Base-by-base conservation (phyloP, 2,888 invertebrate genomes). In the Amiota minor region DNA sequence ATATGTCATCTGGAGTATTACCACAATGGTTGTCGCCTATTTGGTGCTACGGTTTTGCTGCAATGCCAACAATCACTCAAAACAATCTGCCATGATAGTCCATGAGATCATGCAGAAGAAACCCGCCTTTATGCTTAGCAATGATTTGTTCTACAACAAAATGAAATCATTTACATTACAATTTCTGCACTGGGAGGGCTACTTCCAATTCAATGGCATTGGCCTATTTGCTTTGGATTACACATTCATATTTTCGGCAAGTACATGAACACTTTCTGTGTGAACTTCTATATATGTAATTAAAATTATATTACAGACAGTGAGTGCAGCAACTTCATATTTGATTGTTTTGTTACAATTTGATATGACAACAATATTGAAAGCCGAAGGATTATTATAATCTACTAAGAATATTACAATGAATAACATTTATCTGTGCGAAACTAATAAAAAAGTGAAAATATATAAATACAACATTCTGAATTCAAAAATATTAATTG, bases 31-130 rank as follows among this genome's bases (percentile, higher is more conserved):
- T 65, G 87, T 88, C 11, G 88, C 86, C 46, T 90, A 88, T 74
- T 80, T 87, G 46, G 86, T 89, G 45, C 74, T 90, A 53, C 82
- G 89, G 1, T 73, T 88, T 1, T 90, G 89, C 67, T 89, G 88
- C 75, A 87, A 86, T 75, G 86, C 88, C 62, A 87, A 89, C 76
- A 85, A 84, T 45, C 84, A 86, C 72, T 88, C 89, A 9, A 87
- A 89, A 74, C 85, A 89, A 78, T 88, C 90, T 18, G 89, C 90
- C 12, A 87, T 89, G 84, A 87, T 90, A 69, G 88, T 90, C 0
- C 90, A 90, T 71, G 89, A 90, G 81, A 90, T 90, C 23, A 88
- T 90, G 86, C 90, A 90, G 53, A 90, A 90, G 79, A 90, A 90
- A 64, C 90, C 90, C 0, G 84, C 88, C 3, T 90, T 90, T 73